Evolutionary conservation across 2,113 vertebrate species (phyloP).

Genomic region (Sinocyclocheilus rhinocerous): DNA sequence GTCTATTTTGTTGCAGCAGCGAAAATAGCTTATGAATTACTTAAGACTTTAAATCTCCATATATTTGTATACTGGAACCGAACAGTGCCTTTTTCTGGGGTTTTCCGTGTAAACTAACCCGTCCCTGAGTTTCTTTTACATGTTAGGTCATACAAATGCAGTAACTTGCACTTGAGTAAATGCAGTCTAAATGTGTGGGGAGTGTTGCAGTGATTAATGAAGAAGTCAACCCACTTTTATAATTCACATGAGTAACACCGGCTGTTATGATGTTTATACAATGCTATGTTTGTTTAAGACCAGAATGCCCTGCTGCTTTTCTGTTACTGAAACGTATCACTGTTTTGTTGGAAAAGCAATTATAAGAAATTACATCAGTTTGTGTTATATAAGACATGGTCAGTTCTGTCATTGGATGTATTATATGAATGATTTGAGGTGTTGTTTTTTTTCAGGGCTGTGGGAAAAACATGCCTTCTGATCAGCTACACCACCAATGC

Average conservation of each 20-base stretch:
- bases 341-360: neutral
- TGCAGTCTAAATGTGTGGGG: neutral
- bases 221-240: conserved; percentile 6
- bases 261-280: neutral
- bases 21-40: neutral
- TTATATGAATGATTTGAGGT: neutral
- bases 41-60: too few species aligned
- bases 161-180: neutral
- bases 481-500: conserved; percentile 99
- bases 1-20: neutral
- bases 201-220: neutral
- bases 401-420: neutral
- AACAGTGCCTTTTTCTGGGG: neutral
- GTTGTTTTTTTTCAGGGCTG: conserved; percentile 78
- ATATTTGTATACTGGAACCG: neutral
- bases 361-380: neutral
- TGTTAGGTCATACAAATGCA: neutral
- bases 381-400: neutral
- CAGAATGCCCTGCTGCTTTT: neutral
- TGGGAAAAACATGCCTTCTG: conserved; percentile 98
- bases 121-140: neutral
- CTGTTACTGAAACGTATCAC: too few species aligned
- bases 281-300: neutral
- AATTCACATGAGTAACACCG: neutral
- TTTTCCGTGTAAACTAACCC: neutral